Evolutionary conservation across 2,888 invertebrate species (phyloP).

Genomic region (Nemoura dubitans): DNA sequence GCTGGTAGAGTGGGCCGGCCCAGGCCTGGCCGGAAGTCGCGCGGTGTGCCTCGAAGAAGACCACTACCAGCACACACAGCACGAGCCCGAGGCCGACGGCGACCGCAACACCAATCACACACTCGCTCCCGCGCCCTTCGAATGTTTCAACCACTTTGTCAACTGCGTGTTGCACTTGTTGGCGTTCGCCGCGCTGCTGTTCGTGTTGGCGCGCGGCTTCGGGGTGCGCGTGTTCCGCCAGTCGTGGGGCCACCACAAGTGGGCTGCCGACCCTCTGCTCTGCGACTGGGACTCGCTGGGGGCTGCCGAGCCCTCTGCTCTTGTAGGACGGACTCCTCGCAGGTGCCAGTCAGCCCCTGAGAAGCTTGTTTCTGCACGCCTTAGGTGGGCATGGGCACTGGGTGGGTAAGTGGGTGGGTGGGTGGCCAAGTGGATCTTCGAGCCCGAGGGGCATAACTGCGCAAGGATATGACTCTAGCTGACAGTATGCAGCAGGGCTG

Average conservation of each 20-base stretch:
- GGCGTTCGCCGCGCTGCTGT: constrained; percentile 40
- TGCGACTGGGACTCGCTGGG: constrained; percentile 41
- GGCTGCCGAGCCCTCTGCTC: constrained; percentile 57
- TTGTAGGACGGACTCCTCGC: constrained; percentile 58
- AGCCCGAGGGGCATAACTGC: too few relatives aligned
- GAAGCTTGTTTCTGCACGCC: constrained; percentile 28
- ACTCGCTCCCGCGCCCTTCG: constrained; percentile 52
- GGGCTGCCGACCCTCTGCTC: constrained; percentile 43
- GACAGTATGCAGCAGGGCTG: too few relatives aligned
- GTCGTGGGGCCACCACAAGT: constrained; percentile 29
- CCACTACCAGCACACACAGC: not conserved
- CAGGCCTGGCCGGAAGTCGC: constrained; percentile 43
- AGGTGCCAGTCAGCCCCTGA: constrained; percentile 43
- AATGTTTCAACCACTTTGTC: constrained; percentile 37
- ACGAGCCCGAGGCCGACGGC: not conserved
- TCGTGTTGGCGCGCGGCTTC: constrained; percentile 39
- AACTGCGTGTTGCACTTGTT: constrained; percentile 38
- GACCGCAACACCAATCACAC: constrained; percentile 51
- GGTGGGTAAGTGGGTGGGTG: not conserved
- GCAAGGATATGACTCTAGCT: too few relatives aligned
- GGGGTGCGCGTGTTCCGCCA: constrained; percentile 41
- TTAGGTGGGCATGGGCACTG: constrained; percentile 8
- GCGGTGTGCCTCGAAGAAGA: constrained; percentile 46
- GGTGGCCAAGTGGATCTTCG: not conserved
- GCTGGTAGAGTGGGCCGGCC: constrained; percentile 46